Conservation (phyloP, 2,888 invertebrate genomes). For the Barypeithes pellucidus region DNA sequence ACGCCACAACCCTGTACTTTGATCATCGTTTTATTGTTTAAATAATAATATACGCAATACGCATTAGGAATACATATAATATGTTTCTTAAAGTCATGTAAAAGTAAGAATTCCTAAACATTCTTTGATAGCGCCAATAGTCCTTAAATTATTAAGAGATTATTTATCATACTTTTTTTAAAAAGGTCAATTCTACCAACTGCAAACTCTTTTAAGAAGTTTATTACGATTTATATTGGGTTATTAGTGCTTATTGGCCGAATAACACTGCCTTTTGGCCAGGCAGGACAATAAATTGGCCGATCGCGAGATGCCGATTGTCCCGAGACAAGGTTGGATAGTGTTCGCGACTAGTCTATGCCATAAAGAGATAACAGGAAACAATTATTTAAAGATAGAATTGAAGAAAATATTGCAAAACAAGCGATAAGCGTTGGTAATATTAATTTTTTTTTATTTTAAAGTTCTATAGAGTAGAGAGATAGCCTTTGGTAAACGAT, state of each 20-base stretch:
- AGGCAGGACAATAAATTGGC: constrained; percentile 64
- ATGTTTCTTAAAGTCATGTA: too few species aligned
- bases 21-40: too few species aligned
- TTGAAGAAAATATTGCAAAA: neutral
- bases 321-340: constrained; percentile 44
- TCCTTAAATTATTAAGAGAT: too few species aligned
- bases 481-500: too few species aligned
- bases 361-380: constrained; percentile 9
- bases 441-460: too few species aligned
- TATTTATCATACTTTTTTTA: too few species aligned
- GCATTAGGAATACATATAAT: too few species aligned
- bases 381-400: constrained; percentile 13
- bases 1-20: too few species aligned
- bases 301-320: constrained; percentile 51
- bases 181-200: constrained; percentile 6
- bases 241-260: constrained; percentile 67
- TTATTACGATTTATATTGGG: constrained; percentile 59
- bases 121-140: too few species aligned
- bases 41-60: too few species aligned
- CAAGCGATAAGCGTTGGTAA: neutral
- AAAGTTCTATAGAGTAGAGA: too few species aligned
- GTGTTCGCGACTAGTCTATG: constrained; percentile 51
- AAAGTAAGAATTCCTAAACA: too few species aligned
- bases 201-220: constrained; percentile 52
- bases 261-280: constrained; percentile 63